These are phyloP conservation scores for Melipona beecheii DNA, from an alignment of 2,888 invertebrate species.

Conservation along the genomic window DNA sequence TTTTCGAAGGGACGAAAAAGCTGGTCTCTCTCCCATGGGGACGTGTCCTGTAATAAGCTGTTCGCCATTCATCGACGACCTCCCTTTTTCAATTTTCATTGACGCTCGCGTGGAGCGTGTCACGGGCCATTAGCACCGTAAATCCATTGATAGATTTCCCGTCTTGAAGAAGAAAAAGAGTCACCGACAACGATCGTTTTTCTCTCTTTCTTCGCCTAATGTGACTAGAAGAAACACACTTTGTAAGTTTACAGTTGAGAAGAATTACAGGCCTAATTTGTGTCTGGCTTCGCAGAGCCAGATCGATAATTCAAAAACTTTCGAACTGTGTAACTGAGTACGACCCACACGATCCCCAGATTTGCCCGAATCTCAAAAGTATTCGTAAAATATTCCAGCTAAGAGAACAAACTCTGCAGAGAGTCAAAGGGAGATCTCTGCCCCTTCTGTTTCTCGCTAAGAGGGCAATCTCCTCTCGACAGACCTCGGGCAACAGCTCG, in stretches of 20 bases:
- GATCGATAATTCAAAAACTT: neutral
- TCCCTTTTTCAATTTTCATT: constrained; percentile 74
- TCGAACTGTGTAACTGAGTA: neutral
- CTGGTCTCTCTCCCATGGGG: constrained; percentile 63
- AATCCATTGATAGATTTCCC: constrained; percentile 71
- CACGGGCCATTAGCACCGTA: constrained; percentile 70
- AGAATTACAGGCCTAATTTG: neutral
- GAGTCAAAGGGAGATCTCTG: neutral
- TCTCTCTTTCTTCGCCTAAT: constrained; percentile 8
- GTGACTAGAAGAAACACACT: neutral
- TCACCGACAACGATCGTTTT: constrained; percentile 19
- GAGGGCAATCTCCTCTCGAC: constrained; percentile 41
- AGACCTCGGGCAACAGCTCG: constrained; percentile 20
- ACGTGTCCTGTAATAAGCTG: constrained; percentile 70
- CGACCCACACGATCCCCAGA: neutral
- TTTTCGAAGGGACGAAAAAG: constrained; percentile 55
- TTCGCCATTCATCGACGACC: constrained; percentile 70
- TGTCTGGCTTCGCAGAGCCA: no score
- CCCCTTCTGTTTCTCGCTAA: neutral
- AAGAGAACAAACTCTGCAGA: constrained; percentile 18
- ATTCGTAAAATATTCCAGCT: constrained; percentile 41
- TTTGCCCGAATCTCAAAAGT: neutral
- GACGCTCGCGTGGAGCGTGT: constrained; percentile 64
- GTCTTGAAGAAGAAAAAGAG: constrained; percentile 37
- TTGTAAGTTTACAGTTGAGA: neutral